Evolutionary conservation across 2,113 vertebrate species (phyloP), one percentile per base, ranked within the genome.

Genomic region (Chaetodon auriga): DNA sequence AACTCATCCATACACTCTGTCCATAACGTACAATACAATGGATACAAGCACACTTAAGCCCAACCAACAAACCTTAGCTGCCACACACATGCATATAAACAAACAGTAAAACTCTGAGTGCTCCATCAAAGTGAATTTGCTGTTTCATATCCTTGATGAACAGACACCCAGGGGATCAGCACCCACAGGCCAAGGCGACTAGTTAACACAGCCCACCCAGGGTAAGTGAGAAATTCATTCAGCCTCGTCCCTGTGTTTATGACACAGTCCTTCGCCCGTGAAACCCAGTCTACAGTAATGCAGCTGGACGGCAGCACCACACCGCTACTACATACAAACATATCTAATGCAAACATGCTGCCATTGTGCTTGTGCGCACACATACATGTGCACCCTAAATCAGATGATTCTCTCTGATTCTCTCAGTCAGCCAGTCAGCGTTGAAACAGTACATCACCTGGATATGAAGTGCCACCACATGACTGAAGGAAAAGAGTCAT

Each of bases 221-320:
- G 48, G 21, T 61, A 61, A 86, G 54, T 83, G 77, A 88, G 78
- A 74, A 81, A 54, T 68, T 65, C n/a, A 43, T 81, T 83, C 74
- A 84, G 66, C 76, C 83, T 51, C 78, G 81, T 87, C 43, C 15
- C 46, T 41, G 51, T 88, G 80, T 89, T 91, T 92, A 92, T 76
- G 70, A 62, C 76, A 80, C 48, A 23, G 60, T 75, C 76, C 30
- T 69, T 54, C 35, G 78, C 64, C 75, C 58, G 0, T 87, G 82
- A 91, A 91, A 81, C 82, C 70, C 16, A 68, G 70, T 60, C 82
- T 77, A 62, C 46, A 21, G 80, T 61, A 16, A 61, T 58, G 49
- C 16, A 68, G 66, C 76, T 46, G 66, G 53, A 69, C 75, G 58
- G 35, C 65, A 62, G 51, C 65, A 64, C 46, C 78, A 77, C 78